These are phyloP conservation scores for Saimiri boliviensis DNA, from an alignment of 2,113 vertebrate genomes.

Conservation along the genomic window DNA sequence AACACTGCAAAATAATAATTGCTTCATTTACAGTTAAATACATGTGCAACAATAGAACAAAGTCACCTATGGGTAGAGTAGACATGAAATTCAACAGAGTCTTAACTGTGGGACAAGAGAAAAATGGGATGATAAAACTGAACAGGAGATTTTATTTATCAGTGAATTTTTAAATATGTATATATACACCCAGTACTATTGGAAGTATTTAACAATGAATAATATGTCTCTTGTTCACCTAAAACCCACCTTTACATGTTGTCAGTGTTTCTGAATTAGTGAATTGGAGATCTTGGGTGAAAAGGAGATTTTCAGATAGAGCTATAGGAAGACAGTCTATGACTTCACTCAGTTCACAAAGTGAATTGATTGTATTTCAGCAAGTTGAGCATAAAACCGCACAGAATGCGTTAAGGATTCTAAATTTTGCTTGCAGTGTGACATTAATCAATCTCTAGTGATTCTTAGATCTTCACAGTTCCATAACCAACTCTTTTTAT, in stretches of 20 bases:
- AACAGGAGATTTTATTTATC: background rate
- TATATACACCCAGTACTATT: background rate
- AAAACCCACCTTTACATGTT: background rate
- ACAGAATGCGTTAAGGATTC: background rate
- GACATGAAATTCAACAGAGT: slow-evolving; percentile 9
- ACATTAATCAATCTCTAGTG: background rate
- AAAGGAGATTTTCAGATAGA: slow-evolving; percentile 9
- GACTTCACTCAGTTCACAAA: background rate
- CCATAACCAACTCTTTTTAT: background rate
- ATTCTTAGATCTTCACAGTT: background rate
- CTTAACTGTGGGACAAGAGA: background rate
- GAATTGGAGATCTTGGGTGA: background rate
- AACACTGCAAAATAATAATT: background rate
- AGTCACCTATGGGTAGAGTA: background rate
- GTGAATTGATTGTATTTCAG: background rate
- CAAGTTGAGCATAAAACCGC: background rate
- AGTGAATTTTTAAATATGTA: background rate
- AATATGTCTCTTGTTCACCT: background rate
- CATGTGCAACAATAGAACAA: background rate
- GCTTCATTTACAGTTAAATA: slow-evolving; percentile 7
- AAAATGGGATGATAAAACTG: background rate
- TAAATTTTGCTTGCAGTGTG: background rate
- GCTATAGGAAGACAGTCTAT: background rate
- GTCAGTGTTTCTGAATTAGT: background rate
- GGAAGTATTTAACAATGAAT: slow-evolving; percentile 31